Evolutionary conservation across 1,140 invertebrate genomes (phyloP).

Genomic region (Brachionus plicatilis): DNA sequence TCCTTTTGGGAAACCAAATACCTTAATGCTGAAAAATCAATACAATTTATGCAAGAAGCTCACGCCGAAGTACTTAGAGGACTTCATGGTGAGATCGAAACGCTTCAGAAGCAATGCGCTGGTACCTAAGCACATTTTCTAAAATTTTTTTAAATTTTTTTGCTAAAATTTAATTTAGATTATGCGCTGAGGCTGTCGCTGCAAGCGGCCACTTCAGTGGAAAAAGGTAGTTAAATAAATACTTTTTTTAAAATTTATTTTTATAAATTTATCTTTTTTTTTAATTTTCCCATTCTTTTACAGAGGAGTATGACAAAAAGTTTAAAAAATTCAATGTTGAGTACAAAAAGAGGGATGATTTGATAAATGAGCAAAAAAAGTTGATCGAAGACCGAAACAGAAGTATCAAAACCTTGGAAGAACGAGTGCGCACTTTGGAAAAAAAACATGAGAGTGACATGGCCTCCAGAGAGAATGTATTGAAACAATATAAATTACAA

Average conservation of each 20-base stretch:
- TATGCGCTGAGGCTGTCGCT: constrained; percentile 17
- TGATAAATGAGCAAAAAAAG: constrained; percentile 36
- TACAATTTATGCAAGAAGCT: constrained; percentile 33
- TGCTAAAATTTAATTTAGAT: neutral
- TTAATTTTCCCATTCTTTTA: too few species aligned
- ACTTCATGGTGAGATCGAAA: neutral
- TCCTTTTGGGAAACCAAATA: constrained; percentile 36
- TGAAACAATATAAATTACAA: constrained; percentile 13
- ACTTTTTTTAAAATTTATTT: too few species aligned
- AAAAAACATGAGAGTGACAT: neutral
- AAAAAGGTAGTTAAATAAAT: constrained; percentile 33
- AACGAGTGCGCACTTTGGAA: constrained; percentile 10
- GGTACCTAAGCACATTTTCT: neutral
- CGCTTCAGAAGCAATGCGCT: constrained; percentile 37
- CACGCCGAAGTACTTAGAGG: constrained; percentile 31
- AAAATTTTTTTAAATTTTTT: neutral
- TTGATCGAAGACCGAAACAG: constrained; percentile 21
- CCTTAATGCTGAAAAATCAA: constrained; percentile 13
- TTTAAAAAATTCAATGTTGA: constrained; percentile 16
- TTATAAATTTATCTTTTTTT: too few species aligned
- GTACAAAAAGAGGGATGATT: constrained; percentile 19
- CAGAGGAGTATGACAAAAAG: constrained; percentile 36
- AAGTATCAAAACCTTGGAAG: constrained; percentile 14
- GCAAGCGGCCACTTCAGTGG: neutral
- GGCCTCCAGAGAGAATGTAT: neutral